Evolutionary conservation across 2,113 vertebrate genomes (phyloP), one percentile per base, ranked within the genome.

Genomic region (Perca schrenkii): DNA sequence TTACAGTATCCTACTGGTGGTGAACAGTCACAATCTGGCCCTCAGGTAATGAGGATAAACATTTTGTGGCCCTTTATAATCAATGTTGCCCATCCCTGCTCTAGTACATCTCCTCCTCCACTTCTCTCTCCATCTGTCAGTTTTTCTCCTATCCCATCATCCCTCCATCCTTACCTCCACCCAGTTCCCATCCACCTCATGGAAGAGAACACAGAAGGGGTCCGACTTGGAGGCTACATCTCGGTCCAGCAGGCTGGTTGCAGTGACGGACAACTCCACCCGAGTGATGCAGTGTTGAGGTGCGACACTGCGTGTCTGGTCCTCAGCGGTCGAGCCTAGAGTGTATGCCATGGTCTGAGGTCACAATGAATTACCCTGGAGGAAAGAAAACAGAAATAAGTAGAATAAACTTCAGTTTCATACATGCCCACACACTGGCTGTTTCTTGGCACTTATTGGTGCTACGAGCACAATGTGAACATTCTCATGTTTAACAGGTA

Each of bases 221-320:
- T 99, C 98, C 0, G 98, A 99, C 94, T 99, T 99, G 88, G 98
- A 99, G 56, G 98, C 97, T 80, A 99, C 97, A 7, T 99, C 98
- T 49, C 98, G 95, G 91, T 99, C 98, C 86, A 99, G 96, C 50
- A 99, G 97, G 90, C 90, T 98, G 53, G 96, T 90, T 36, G 97
- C 97, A 0, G 95, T 97, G 72, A 99, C 93, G 0, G 98, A 99
- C 67, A 99, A 46, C 91, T 99, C 98, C 0, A 99, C 98, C 79
- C 95, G 97, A 86, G 97, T 99, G 88, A 98, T 90, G 0, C 97
- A 99, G 91, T 97, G 97, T 91, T 97, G 97, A 83, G 97, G 87
- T 60, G 95, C 95, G 0, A 96, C 17, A 0, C 84, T 86, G 52
- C 96, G 95, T 25, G 88, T 91, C 58, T 87, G 87, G 11, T 89